Conservation (phyloP, 2,113 vertebrate genomes). For the Shinisaurus crocodilurus region DNA sequence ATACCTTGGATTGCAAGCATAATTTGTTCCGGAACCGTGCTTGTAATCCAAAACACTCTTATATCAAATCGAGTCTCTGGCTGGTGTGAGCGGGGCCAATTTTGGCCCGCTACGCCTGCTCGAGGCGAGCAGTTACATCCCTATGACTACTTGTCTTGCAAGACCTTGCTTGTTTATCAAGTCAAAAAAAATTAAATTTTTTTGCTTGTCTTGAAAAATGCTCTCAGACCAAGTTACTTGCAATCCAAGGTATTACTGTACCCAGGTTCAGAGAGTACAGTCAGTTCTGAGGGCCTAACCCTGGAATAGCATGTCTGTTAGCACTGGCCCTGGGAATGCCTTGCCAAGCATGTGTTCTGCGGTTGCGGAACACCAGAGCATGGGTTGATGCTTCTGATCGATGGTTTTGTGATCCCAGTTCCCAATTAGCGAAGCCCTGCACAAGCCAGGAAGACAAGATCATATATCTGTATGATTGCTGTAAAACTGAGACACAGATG, state of each 20-base stretch:
- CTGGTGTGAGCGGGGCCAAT: too few relatives aligned
- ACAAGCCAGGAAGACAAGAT: background rate
- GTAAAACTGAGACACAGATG: background rate
- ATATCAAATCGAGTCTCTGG: too few relatives aligned
- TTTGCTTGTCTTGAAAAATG: too few relatives aligned
- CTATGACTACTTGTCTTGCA: too few relatives aligned
- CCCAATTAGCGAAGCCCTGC: background rate
- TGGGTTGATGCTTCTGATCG: background rate
- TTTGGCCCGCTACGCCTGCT: too few relatives aligned
- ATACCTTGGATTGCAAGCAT: background rate
- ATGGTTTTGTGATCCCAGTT: background rate
- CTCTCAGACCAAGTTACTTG: too few relatives aligned
- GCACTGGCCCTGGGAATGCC: background rate
- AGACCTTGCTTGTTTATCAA: too few relatives aligned
- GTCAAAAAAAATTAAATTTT: too few relatives aligned
- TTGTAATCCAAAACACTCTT: too few relatives aligned
- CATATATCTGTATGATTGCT: background rate
- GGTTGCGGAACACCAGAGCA: background rate
- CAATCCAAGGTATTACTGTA: background rate
- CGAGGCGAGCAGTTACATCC: too few relatives aligned
- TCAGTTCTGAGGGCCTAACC: background rate
- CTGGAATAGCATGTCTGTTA: background rate
- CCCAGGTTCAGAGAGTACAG: background rate
- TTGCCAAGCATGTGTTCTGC: background rate
- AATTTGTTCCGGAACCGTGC: too few relatives aligned